Evolutionary conservation across 2,797 vertebrate species (phyloP).

Genomic region (Fistularia tabacaria): DNA sequence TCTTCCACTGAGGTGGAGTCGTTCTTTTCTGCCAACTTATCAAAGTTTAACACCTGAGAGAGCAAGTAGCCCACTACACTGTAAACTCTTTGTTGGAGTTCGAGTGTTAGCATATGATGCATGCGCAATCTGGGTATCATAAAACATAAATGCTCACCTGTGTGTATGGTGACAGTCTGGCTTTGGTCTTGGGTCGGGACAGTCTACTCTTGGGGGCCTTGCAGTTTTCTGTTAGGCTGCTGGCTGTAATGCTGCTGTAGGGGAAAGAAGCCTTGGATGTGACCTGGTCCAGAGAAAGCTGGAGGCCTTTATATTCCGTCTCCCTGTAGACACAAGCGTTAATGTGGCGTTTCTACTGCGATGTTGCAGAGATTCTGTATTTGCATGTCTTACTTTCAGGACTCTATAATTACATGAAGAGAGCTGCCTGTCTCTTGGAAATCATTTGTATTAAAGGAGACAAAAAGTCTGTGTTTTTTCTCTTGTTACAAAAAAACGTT

Average conservation of each 20-base stretch:
- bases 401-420: slow-evolving; percentile 24
- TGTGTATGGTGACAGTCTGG: slow-evolving; percentile 90
- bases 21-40: too few species aligned
- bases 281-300: slow-evolving; percentile 94
- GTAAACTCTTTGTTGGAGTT: too few species aligned
- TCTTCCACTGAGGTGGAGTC: too few species aligned
- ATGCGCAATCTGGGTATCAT: too few species aligned
- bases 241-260: slow-evolving; percentile 75
- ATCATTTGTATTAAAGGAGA: slow-evolving; percentile 9
- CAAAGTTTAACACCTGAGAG: too few species aligned
- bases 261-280: slow-evolving; percentile 84
- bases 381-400: slow-evolving; percentile 6
- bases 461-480: slow-evolving; percentile 31
- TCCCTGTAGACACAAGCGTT: slow-evolving; percentile 76
- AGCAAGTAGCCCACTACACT: too few species aligned
- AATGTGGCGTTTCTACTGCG: slow-evolving; percentile 3
- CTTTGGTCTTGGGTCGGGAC: slow-evolving; percentile 84
- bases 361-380: slow-evolving; percentile 11
- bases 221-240: slow-evolving; percentile 78
- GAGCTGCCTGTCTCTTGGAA: slow-evolving; percentile 1
- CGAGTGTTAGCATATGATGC: too few species aligned
- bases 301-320: slow-evolving; percentile 94
- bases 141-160: slow-evolving; percentile 76
- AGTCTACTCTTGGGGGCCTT: slow-evolving; percentile 82
- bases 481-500: slow-evolving; percentile 33